These are phyloP conservation scores for Galaxias olidus DNA, from an alignment of 2,797 vertebrate genomes.

Conservation along the genomic window DNA sequence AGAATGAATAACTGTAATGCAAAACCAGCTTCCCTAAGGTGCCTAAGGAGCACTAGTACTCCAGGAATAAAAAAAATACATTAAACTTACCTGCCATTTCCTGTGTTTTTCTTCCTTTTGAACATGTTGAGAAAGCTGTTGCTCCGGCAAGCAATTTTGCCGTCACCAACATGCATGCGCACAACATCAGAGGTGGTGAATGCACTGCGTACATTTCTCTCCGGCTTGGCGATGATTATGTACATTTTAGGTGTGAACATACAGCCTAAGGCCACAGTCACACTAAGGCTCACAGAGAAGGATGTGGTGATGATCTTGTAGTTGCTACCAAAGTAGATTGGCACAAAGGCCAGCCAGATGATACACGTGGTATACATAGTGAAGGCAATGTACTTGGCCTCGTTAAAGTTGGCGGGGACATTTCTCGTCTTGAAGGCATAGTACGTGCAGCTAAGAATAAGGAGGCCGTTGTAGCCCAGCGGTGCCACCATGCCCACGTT, in stretches of 20 bases:
- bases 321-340: slow-evolving; percentile 99
- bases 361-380: slow-evolving; percentile 99
- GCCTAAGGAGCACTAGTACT: slow-evolving; percentile 77
- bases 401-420: slow-evolving; percentile 97
- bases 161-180: slow-evolving; percentile 98
- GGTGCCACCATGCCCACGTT: slow-evolving; percentile 95
- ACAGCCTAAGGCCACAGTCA: slow-evolving; percentile 95
- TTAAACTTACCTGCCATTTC: slow-evolving; percentile 94
- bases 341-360: slow-evolving; percentile 98
- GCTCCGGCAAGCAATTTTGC: slow-evolving; percentile 89
- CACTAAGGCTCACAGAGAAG: slow-evolving; percentile 97
- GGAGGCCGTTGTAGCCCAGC: slow-evolving; percentile 95
- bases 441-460: slow-evolving; percentile 99
- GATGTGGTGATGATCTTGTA: slow-evolving; percentile 99
- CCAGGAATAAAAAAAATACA: slow-evolving; percentile 33
- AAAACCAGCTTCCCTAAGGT: slow-evolving; percentile 69
- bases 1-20: slow-evolving; percentile 55
- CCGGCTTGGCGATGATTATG: slow-evolving; percentile 98
- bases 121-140: slow-evolving; percentile 96
- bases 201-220: slow-evolving; percentile 97
- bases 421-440: slow-evolving; percentile 99
- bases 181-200: slow-evolving; percentile 99
- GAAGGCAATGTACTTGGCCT: slow-evolving; percentile 99
- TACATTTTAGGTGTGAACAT: slow-evolving; percentile 99
- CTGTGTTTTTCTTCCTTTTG: slow-evolving; percentile 90